phyloP scores from a whole-genome alignment of 1,140 invertebrate genomes.

The Marisa cornuarietis region DNA sequence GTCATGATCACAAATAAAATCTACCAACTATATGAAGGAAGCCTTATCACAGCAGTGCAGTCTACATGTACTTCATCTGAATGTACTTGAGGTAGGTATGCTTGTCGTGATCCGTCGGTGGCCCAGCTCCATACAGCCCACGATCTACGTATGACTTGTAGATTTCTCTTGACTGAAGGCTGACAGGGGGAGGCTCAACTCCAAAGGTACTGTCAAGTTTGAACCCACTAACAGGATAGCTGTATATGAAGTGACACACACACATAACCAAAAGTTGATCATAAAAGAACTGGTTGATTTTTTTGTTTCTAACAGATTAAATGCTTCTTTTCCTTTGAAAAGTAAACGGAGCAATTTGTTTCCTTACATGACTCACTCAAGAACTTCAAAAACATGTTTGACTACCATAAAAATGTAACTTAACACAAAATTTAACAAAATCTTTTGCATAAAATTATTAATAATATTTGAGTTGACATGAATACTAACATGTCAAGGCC shows the following conservation, averaged over 20 bases:
- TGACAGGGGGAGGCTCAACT: conserved; percentile 74
- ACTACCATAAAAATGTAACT: too few species aligned
- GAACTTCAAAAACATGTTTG: too few species aligned
- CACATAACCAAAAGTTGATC: conserved; percentile 46
- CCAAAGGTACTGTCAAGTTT: conserved; percentile 67
- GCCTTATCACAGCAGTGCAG: conserved; percentile 14
- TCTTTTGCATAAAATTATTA: too few species aligned
- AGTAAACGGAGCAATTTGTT: too few species aligned
- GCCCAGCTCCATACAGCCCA: conserved; percentile 62
- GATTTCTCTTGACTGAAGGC: conserved; percentile 71
- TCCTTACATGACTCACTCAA: too few species aligned
- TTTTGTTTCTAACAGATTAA: too few species aligned
- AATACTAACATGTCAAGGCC: conserved; percentile 28
- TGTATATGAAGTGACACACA: conserved; percentile 63
- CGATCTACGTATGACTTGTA: conserved; percentile 75
- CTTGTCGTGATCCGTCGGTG: conserved; percentile 27
- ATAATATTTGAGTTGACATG: not conserved
- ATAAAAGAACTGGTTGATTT: conserved; percentile 12
- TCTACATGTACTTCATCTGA: conserved; percentile 32
- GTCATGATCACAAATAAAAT: too few species aligned
- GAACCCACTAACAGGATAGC: conserved; percentile 66
- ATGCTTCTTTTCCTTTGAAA: too few species aligned
- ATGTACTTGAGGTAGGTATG: conserved; percentile 39
- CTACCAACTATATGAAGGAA: too few species aligned
- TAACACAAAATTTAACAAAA: too few species aligned